Conservation (phyloP, 2,797 vertebrate species). For the Sylvilagus floridanus region DNA sequence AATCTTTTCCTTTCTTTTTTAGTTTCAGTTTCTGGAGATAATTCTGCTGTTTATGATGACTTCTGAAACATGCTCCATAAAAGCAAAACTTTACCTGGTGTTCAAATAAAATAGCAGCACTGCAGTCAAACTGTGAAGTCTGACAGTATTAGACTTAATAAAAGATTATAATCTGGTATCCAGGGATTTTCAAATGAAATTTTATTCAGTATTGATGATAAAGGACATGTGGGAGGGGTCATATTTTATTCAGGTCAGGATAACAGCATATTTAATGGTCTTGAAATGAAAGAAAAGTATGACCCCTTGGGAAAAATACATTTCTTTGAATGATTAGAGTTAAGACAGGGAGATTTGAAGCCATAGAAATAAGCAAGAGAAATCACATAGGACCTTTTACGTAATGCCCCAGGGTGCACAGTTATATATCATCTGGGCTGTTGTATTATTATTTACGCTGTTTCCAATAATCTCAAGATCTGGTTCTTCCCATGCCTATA, state of each 20-base stretch:
- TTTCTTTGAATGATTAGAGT: neutral
- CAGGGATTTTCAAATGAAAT: neutral
- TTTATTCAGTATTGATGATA: neutral
- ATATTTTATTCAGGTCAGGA: neutral
- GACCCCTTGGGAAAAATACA: neutral
- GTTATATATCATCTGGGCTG: neutral
- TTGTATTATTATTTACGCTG: neutral
- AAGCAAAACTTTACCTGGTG: neutral
- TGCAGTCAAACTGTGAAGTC: neutral
- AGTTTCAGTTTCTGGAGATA: neutral
- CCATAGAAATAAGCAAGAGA: neutral
- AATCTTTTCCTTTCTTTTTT: neutral
- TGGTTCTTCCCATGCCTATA: neutral
- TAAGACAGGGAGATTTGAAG: neutral
- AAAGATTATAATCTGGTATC: neutral
- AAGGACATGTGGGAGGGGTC: neutral
- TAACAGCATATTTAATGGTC: neutral
- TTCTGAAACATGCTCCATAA: neutral
- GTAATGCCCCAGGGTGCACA: accelerated
- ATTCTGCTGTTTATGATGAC: neutral
- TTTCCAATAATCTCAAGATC: neutral
- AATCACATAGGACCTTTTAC: accelerated
- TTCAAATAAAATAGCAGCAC: neutral
- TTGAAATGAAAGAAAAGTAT: neutral
- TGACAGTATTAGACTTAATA: neutral